Evolutionary conservation across 1,140 invertebrate species (phyloP).

Genomic region (Chlorops oryzae): DNA sequence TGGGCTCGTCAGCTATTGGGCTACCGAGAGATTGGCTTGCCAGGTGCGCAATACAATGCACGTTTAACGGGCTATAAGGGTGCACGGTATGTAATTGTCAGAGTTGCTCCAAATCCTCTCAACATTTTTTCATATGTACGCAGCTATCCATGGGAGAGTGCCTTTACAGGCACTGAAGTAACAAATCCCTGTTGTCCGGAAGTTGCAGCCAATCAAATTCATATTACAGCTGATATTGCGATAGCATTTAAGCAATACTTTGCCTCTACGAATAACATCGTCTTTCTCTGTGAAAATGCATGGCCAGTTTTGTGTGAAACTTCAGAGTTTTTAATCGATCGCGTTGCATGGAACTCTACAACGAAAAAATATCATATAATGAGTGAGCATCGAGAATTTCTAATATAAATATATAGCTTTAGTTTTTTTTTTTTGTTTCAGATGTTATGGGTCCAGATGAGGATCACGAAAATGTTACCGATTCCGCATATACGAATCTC

Average conservation of each 20-base stretch:
- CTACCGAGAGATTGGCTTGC: slow-evolving; percentile 27
- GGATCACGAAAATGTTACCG: slow-evolving; percentile 52
- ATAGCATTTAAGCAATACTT: slow-evolving; percentile 52
- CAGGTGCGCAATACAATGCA: slow-evolving; percentile 34
- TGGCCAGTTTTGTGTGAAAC: slow-evolving; percentile 52
- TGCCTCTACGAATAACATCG: slow-evolving; percentile 48
- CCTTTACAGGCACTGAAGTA: slow-evolving; percentile 53
- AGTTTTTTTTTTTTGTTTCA: slow-evolving; percentile 22
- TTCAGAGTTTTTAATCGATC: slow-evolving; percentile 53
- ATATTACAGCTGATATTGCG: slow-evolving; percentile 52
- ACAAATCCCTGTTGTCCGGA: slow-evolving; percentile 55
- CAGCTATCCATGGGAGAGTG: slow-evolving; percentile 55
- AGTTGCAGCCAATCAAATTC: slow-evolving; percentile 52
- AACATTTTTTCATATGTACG: background rate
- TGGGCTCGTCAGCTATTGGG: slow-evolving; percentile 31
- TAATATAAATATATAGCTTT: background rate
- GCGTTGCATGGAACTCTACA: slow-evolving; percentile 49
- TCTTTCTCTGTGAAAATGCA: slow-evolving; percentile 48
- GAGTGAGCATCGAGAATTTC: slow-evolving; percentile 37
- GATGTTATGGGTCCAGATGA: slow-evolving; percentile 57
- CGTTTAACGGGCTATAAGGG: slow-evolving; percentile 30
- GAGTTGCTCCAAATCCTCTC: background rate
- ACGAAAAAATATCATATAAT: slow-evolving; percentile 49
- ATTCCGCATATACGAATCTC: slow-evolving; percentile 55
- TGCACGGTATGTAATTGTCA: slow-evolving; percentile 20